A percentile compares a stretch with the other conserved stretches of the same genome.
Evolutionary conservation across 2,888 invertebrate species (phyloP).

Genomic region (Platycheirus rosarum): DNA sequence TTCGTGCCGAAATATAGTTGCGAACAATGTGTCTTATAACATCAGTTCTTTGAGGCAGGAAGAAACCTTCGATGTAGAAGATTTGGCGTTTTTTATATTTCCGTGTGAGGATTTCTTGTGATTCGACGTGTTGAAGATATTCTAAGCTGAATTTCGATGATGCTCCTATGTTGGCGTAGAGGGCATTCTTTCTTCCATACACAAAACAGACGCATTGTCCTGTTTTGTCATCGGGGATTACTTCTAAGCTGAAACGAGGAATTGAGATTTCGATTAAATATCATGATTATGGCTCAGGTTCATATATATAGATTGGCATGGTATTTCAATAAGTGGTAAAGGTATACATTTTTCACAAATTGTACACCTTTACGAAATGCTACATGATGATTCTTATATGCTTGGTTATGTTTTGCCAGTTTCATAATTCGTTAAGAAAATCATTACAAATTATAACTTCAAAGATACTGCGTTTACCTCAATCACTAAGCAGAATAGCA

Average conservation of each 20-base stretch:
- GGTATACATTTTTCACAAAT: too few relatives aligned
- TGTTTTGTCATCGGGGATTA: slow-evolving; percentile 81
- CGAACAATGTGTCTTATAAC: slow-evolving; percentile 82
- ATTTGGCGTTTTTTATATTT: slow-evolving; percentile 80
- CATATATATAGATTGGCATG: too few relatives aligned
- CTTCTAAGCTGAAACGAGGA: slow-evolving; percentile 77
- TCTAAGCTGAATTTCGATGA: slow-evolving; percentile 82
- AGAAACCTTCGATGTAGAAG: slow-evolving; percentile 85
- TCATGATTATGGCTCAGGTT: too few relatives aligned
- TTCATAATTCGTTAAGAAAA: not conserved
- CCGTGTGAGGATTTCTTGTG: slow-evolving; percentile 76
- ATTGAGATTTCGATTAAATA: not conserved
- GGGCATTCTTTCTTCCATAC: slow-evolving; percentile 82
- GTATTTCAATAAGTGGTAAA: too few relatives aligned
- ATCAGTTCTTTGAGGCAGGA: slow-evolving; percentile 83
- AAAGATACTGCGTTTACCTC: slow-evolving; percentile 7
- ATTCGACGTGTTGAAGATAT: slow-evolving; percentile 77
- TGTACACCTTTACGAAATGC: too few relatives aligned
- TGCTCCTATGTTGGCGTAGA: slow-evolving; percentile 85
- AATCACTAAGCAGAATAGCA: slow-evolving; percentile 18
- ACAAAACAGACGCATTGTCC: slow-evolving; percentile 84
- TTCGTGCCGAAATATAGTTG: slow-evolving; percentile 80
- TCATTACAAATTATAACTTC: slow-evolving; percentile 19
- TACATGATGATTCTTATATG: too few relatives aligned
- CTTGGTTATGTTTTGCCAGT: too few relatives aligned